A percentile compares a stretch with the other conserved stretches of the same genome.
phyloP scores from a whole-genome alignment of 2,113 vertebrate genomes.

The Menidia beryllina region DNA sequence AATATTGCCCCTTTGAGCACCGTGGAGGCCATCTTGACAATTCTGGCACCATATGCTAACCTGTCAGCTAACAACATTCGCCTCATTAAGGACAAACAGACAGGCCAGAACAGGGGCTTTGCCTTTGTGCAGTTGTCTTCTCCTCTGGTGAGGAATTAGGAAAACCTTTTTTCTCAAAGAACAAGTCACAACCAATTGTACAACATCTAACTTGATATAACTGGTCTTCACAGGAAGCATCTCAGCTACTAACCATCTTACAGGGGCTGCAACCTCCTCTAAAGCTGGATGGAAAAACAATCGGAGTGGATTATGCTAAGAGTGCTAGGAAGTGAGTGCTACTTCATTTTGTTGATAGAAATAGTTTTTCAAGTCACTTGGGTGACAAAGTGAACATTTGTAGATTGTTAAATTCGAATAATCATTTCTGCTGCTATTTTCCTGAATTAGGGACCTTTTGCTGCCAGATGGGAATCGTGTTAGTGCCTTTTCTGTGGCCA shows the following conservation, averaged over 20 bases:
- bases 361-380: background rate
- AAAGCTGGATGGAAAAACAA: constrained; percentile 98
- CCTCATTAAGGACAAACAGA: constrained; percentile 99
- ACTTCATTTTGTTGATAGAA: background rate
- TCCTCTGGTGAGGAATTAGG: constrained; percentile 89
- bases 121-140: constrained; percentile 97
- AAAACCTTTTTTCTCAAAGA: background rate
- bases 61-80: constrained; percentile 95
- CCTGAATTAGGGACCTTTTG: constrained; percentile 87
- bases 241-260: constrained; percentile 95
- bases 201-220: background rate
- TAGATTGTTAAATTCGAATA: background rate
- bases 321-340: constrained; percentile 95
- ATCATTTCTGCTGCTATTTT: background rate
- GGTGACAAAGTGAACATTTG: background rate
- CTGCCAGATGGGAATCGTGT: constrained; percentile 95
- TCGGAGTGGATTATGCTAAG: constrained; percentile 98
- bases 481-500: constrained; percentile 97
- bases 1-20: constrained; percentile 94
- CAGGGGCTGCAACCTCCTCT: constrained; percentile 95
- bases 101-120: constrained; percentile 96
- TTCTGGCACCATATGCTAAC: constrained; percentile 94
- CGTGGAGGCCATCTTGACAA: constrained; percentile 94
- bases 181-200: background rate
- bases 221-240: constrained; percentile 88